Base-by-base conservation (phyloP, 2,797 vertebrate genomes). In the Enoplosus armatus region DNA sequence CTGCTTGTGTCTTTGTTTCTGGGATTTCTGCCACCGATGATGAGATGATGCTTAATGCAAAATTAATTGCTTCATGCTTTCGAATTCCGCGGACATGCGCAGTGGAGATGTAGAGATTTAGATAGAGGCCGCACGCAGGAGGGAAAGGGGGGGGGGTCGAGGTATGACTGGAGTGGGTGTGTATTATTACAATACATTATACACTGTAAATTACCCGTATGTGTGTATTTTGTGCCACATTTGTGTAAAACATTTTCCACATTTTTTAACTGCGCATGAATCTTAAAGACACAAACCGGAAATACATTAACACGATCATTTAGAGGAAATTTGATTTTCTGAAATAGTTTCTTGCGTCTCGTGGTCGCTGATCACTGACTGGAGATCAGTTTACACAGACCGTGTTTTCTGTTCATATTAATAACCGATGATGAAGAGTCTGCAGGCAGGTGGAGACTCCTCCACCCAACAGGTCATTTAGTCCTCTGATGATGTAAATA, bases 81-180 rank as follows among this genome's bases (percentile, higher is more conserved):
- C 24, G 12, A n/a, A 43, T 16, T 50, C 37, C 14, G n/a, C 37
- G 26, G 63, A 56, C 87, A 85, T 79, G 77, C 80, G 82, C 82
- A 83, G 75, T 82, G n/a, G 26, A 48, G 39, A 12, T 33, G 55
- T n/a, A n/a, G n/a, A 14, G 29, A 41, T 60, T 7, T 15, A 22
- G 26, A n/a, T 3, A 12, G 31, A 59, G 64, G 54, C 70, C 70
- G n/a, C 29, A 29, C 7, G 12, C 8, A 15, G 24, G 11, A 58
- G 39, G 26, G 5, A 33, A 51, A 31, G 35, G 29, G 5, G 10
- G 22, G 18, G 20, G 18, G 26, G 20, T 26, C 64, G 59, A 60
- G 63, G 76, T 70, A 79, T 85, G 51, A 16, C 9, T 4, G 6
- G 27, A 51, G 63, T 65, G 47, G 35, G 18, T 48, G 45, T 16